A percentile compares a stretch with the other conserved stretches of the same genome.
phyloP scores from a whole-genome alignment of 2,797 vertebrate genomes.

The Telmatherina bonti region DNA sequence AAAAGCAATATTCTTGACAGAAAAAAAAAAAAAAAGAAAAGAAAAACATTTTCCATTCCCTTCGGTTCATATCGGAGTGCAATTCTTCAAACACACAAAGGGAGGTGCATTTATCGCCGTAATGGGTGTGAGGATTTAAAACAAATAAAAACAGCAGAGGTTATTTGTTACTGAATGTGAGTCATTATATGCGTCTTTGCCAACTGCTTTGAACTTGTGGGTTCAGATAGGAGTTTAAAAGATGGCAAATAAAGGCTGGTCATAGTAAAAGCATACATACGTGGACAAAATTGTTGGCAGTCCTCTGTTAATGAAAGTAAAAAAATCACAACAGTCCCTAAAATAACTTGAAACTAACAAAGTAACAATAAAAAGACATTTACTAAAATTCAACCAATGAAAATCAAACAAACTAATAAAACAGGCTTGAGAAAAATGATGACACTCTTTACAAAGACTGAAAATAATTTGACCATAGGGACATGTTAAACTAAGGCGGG shows the following conservation, averaged over 20 bases:
- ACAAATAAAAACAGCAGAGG: constrained; percentile 57
- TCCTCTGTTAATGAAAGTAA: too few species aligned
- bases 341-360: too few species aligned
- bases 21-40: constrained; percentile 64
- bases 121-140: constrained; percentile 58
- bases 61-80: constrained; percentile 71
- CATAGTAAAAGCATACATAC: background rate
- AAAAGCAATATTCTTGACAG: constrained; percentile 68
- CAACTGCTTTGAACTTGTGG: background rate
- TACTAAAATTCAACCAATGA: too few species aligned
- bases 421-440: too few species aligned
- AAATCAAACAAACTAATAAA: too few species aligned
- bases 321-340: too few species aligned
- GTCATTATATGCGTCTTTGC: constrained; percentile 13
- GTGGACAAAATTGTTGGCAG: too few species aligned
- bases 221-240: constrained; percentile 2
- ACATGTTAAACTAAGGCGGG: too few species aligned
- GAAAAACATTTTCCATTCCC: constrained; percentile 36
- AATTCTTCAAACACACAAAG: constrained; percentile 66
- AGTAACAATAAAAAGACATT: too few species aligned
- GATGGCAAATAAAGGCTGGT: background rate
- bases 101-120: constrained; percentile 45
- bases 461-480: too few species aligned
- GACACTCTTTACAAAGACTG: too few species aligned
- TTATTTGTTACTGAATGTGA: constrained; percentile 44